Evolutionary conservation across 2,888 invertebrate species (phyloP).

Genomic region (Myopa testacea): DNA sequence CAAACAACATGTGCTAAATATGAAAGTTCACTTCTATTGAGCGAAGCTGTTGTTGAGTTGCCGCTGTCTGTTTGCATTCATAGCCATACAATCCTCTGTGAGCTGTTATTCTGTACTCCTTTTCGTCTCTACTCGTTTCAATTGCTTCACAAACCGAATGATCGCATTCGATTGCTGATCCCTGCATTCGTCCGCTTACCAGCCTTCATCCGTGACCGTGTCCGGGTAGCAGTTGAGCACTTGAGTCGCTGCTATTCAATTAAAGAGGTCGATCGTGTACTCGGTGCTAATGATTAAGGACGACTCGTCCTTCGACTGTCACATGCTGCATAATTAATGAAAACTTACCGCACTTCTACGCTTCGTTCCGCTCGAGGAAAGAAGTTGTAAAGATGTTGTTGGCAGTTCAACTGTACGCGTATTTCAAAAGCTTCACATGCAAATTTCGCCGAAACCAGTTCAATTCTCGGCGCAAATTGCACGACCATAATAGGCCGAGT

Average conservation of each 20-base stretch:
- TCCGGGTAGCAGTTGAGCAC: not conserved
- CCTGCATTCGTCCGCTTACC: not conserved
- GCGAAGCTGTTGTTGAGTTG: constrained; percentile 18
- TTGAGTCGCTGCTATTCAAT: constrained; percentile 15
- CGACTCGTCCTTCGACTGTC: constrained; percentile 15
- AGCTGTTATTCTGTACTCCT: not conserved
- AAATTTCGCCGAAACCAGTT: constrained; percentile 14
- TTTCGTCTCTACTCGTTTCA: not conserved
- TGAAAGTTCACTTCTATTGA: constrained; percentile 26
- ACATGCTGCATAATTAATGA: constrained; percentile 28
- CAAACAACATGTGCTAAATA: constrained; percentile 30
- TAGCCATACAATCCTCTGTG: not conserved
- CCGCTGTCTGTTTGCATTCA: not conserved
- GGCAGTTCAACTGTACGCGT: not conserved
- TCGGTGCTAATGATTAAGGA: constrained; percentile 32
- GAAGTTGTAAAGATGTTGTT: not conserved
- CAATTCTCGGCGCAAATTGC: constrained; percentile 19
- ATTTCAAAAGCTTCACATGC: not conserved
- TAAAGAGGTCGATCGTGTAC: not conserved
- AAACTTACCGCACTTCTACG: not conserved
- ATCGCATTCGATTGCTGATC: constrained; percentile 15
- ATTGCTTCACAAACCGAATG: not conserved
- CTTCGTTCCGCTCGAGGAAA: not conserved
- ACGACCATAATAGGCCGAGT: constrained; percentile 9
- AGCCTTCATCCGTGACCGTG: not conserved